A percentile compares a stretch with the other conserved stretches of the same genome.
phyloP scores from a whole-genome alignment of 1,140 invertebrate genomes.

The Helicoverpa zea region DNA sequence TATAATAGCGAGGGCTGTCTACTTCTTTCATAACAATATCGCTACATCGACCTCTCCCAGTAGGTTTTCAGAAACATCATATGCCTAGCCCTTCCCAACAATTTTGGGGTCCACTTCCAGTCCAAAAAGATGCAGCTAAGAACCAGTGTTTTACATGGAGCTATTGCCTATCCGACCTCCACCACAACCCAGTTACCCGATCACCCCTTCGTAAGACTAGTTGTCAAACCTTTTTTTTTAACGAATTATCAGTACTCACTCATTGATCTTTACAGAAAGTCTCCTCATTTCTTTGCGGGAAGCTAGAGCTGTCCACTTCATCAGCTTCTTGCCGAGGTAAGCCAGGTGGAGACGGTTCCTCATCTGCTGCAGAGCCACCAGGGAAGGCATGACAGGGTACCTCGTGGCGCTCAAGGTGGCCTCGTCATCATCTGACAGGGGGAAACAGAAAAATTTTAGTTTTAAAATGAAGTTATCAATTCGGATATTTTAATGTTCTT shows the following conservation, averaged over 20 bases:
- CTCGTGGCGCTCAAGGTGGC: slow-evolving; percentile 58
- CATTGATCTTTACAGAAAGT: slow-evolving; percentile 59
- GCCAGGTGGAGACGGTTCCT: slow-evolving; percentile 74
- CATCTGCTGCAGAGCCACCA: slow-evolving; percentile 78
- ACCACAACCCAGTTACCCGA: too few relatives aligned
- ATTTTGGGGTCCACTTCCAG: too few relatives aligned
- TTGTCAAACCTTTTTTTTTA: too few relatives aligned
- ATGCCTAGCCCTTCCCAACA: too few relatives aligned
- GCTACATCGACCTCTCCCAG: too few relatives aligned
- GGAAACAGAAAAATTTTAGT: neutral
- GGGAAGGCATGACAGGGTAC: slow-evolving; percentile 77
- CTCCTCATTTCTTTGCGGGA: slow-evolving; percentile 69
- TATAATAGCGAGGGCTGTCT: too few relatives aligned
- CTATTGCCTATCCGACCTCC: too few relatives aligned
- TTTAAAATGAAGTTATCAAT: neutral
- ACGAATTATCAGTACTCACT: slow-evolving; percentile 52
- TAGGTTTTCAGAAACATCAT: too few relatives aligned
- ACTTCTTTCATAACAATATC: neutral
- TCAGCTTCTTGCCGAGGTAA: slow-evolving; percentile 72
- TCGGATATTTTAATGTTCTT: too few relatives aligned
- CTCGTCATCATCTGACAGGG: slow-evolving; percentile 63
- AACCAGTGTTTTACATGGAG: too few relatives aligned
- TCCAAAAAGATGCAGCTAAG: too few relatives aligned
- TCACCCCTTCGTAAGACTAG: too few relatives aligned
- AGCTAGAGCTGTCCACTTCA: slow-evolving; percentile 77